Conservation (phyloP, 2,888 invertebrate species). For the Troglohyphantes excavatus region DNA sequence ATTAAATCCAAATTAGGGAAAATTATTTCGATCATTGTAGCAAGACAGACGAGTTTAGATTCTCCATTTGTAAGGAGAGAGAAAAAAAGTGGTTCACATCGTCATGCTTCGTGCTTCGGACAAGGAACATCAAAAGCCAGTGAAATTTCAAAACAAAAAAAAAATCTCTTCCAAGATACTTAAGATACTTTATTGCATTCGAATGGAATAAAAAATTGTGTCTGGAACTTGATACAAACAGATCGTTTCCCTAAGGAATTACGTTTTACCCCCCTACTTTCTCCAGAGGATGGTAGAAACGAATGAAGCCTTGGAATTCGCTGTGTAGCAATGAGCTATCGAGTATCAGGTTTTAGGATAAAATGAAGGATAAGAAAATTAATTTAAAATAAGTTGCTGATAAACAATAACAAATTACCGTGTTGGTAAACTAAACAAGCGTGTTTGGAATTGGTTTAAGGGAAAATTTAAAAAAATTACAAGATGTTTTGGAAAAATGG, state of each 20-base stretch:
- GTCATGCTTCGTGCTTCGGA: slow-evolving; percentile 33
- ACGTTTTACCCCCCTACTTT: not conserved
- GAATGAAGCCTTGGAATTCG: no score
- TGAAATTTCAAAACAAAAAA: slow-evolving; percentile 53
- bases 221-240: slow-evolving; percentile 2
- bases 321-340: no score
- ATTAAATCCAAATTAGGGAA: slow-evolving; percentile 22
- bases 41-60: slow-evolving; percentile 14
- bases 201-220: slow-evolving; percentile 3
- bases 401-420: no score
- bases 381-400: no score
- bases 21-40: slow-evolving; percentile 47
- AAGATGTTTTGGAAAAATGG: no score
- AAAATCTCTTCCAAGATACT: slow-evolving; percentile 19
- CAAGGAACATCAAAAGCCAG: slow-evolving; percentile 33
- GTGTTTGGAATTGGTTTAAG: no score
- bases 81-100: slow-evolving; percentile 12
- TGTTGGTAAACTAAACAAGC: no score
- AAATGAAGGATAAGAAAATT: no score
- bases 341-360: no score
- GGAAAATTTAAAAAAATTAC: no score
- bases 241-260: not conserved
- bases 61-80: not conserved
- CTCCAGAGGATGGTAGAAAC: no score
- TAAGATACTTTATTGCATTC: slow-evolving; percentile 21